Conservation (phyloP, 92 coral and sea anemone genomes). For the Zoanthus sansibaricus region DNA sequence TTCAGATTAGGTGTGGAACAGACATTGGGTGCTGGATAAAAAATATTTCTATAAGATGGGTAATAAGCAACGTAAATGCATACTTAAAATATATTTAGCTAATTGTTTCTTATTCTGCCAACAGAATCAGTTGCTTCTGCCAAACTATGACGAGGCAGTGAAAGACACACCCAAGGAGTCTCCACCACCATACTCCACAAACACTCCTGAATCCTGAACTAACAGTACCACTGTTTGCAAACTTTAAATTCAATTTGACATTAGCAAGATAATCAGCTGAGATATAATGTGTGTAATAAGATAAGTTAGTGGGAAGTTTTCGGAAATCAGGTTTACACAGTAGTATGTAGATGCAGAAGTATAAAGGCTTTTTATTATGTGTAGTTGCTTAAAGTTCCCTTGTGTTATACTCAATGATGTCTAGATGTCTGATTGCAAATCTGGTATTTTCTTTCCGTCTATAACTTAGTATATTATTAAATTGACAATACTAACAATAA, state of each 20-base stretch:
- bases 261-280: not conserved
- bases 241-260: not conserved
- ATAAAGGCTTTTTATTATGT: not conserved
- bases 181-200: slow-evolving; percentile 91
- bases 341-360: not conserved
- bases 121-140: slow-evolving; percentile 86
- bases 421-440: not conserved
- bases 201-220: slow-evolving; percentile 5
- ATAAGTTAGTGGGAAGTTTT: not conserved
- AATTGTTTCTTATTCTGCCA: not conserved
- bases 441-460: not conserved
- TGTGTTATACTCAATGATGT: not conserved
- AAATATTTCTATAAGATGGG: no score
- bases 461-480: not conserved
- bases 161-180: slow-evolving; percentile 96
- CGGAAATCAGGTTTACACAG: not conserved
- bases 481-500: no score
- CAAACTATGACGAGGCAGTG: slow-evolving; percentile 97
- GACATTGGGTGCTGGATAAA: no score
- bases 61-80: no score
- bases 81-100: not conserved
- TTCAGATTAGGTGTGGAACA: no score
- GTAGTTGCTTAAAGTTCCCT: not conserved
- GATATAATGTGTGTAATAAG: not conserved
- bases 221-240: not conserved